Evolutionary conservation across 2,797 vertebrate genomes (phyloP), one percentile per base, ranked within the genome.

Genomic region (Triplophysa bombifrons): DNA sequence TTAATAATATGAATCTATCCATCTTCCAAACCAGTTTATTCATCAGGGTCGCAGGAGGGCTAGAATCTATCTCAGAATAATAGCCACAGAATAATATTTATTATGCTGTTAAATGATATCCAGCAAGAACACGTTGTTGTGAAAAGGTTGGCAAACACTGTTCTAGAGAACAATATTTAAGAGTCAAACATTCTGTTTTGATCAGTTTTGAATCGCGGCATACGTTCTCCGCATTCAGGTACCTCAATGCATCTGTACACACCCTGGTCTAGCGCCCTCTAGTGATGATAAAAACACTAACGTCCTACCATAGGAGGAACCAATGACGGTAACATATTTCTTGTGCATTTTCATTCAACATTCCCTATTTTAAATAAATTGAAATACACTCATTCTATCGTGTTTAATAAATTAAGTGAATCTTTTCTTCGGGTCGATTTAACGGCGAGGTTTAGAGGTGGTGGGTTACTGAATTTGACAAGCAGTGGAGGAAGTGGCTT

Each of bases 381-480:
- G 63, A 64, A 76, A 69, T 73, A 85, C 53, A 82, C 22, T 61
- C 56, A 56, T 79, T 78, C 50, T 60, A 58, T 60, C 22, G 30
- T 67, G 68, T 67, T 44, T 46, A 19, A 56, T 82, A 58, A 55
- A 63, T 73, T 79, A 86, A 82, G 74, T 81, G 76, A 83, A 50
- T 81, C 83, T 80, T 68, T 46, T 48, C 20, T 16, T 30, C 83
- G 66, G 71, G 60, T 80, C 61, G 79, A 61, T 44, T 56, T 70
- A 71, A 64, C 30, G 83, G 87, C 22, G 53, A 89, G 65, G 60
- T 53, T 56, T 22, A 48, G 70, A 16, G 58, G 34, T 41, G 67
- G 44, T 19, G 27, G 80, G 85, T 93, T 99, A 98, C 95, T 99
- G 97, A 90, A 99, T 98, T 88, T 98, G 96, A 91, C 97, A 99